Conservation (phyloP, 1,140 invertebrate genomes). For the Myzus persicae region DNA sequence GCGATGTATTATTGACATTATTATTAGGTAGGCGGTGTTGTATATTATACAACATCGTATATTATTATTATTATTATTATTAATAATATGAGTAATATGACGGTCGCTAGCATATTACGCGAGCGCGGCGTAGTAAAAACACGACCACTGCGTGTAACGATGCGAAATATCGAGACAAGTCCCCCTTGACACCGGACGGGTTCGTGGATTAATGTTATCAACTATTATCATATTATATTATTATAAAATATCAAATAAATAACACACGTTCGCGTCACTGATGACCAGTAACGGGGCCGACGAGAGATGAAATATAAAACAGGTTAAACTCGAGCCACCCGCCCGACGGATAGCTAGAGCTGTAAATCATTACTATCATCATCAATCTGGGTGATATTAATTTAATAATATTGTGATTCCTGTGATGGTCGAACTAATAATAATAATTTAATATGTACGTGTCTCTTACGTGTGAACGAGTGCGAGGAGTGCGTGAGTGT, state of each 20-base stretch:
- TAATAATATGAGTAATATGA: not conserved
- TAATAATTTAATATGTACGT: not conserved
- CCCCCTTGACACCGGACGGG: slow-evolving; percentile 40
- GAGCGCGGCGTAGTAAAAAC: not conserved
- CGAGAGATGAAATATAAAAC: slow-evolving; percentile 2
- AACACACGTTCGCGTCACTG: not conserved
- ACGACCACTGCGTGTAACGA: not conserved
- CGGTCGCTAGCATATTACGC: not conserved
- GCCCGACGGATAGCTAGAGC: not conserved
- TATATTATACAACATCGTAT: not conserved
- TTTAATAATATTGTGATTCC: not conserved
- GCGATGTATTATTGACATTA: not conserved
- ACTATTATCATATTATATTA: not conserved
- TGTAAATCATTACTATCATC: not conserved
- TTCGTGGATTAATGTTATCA: not conserved
- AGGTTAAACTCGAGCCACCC: slow-evolving; percentile 14
- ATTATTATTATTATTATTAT: not conserved
- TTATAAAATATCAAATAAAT: not conserved
- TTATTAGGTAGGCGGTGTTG: not conserved
- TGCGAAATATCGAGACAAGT: slow-evolving; percentile 35
- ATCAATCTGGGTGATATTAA: not conserved
- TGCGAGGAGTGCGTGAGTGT: not conserved
- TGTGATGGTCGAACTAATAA: not conserved
- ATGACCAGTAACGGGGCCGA: not conserved
- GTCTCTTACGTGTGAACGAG: slow-evolving; percentile 36